These are phyloP conservation scores for Dermatemys mawii DNA, from an alignment of 2,113 vertebrate species.

Conservation along the genomic window DNA sequence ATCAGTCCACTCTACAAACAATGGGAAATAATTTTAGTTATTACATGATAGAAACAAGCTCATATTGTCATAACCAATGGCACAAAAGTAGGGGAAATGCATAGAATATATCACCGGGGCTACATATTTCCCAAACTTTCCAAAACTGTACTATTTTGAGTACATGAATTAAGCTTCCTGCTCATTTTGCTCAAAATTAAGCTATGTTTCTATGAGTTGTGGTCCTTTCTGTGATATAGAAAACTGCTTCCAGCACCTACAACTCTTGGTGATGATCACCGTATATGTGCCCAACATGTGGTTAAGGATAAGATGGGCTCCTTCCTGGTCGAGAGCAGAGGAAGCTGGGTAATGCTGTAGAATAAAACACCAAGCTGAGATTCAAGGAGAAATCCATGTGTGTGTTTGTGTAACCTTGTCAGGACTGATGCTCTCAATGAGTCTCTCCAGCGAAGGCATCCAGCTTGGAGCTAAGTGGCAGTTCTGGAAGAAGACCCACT, in stretches of 20 bases:
- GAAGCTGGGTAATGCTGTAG: background rate
- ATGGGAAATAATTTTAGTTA: background rate
- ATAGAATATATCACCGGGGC: background rate
- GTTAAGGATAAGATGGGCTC: background rate
- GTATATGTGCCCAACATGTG: background rate
- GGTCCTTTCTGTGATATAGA: background rate
- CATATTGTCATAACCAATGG: background rate
- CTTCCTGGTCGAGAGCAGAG: background rate
- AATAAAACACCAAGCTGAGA: background rate
- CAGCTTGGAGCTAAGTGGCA: conserved; percentile 95
- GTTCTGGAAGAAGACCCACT: conserved; percentile 97
- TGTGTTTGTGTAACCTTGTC: conserved; percentile 77
- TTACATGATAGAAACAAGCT: background rate
- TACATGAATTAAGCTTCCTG: background rate
- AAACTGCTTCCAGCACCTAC: background rate
- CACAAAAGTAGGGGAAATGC: background rate
- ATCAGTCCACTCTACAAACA: background rate
- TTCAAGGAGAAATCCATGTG: background rate
- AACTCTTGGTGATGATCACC: background rate
- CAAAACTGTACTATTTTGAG: no score
- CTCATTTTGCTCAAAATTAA: background rate
- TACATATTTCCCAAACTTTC: background rate
- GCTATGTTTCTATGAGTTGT: background rate
- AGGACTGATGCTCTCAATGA: conserved; percentile 87
- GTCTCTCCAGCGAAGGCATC: conserved; percentile 92